phyloP scores from a whole-genome alignment of 2,113 vertebrate species.

The Petromus typicus region DNA sequence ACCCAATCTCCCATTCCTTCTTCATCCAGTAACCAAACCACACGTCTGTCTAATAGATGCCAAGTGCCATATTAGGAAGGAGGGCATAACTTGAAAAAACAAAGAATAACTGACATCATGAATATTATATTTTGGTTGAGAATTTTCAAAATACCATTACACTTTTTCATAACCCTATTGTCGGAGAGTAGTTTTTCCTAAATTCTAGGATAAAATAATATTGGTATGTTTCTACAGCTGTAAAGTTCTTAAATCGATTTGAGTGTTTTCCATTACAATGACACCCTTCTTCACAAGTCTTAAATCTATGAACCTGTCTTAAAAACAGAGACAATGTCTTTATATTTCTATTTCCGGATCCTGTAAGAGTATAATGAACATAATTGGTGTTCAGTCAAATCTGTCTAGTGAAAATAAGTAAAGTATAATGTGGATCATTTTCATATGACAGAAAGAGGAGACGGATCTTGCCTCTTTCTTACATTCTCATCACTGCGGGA shows the following conservation, averaged over 20 bases:
- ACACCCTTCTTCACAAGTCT: neutral
- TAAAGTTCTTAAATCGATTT: neutral
- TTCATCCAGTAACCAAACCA: neutral
- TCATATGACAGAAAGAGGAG: neutral
- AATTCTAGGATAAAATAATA: neutral
- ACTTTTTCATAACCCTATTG: neutral
- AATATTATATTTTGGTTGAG: neutral
- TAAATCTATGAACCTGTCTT: neutral
- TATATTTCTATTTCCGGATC: neutral
- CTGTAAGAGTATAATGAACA: neutral
- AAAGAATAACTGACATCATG: neutral
- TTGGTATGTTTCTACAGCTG: neutral
- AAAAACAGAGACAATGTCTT: neutral
- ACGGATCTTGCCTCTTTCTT: neutral
- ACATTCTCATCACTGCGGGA: neutral
- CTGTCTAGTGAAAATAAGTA: neutral
- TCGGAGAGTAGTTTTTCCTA: neutral
- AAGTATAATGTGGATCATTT: neutral
- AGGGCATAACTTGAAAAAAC: neutral
- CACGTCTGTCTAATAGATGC: neutral
- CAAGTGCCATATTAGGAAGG: neutral
- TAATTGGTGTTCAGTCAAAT: neutral
- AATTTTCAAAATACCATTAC: constrained; percentile 17
- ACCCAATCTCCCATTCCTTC: neutral
- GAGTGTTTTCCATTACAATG: neutral